Evolutionary conservation across 1,140 invertebrate species (phyloP).

Genomic region (Galleria mellonella): DNA sequence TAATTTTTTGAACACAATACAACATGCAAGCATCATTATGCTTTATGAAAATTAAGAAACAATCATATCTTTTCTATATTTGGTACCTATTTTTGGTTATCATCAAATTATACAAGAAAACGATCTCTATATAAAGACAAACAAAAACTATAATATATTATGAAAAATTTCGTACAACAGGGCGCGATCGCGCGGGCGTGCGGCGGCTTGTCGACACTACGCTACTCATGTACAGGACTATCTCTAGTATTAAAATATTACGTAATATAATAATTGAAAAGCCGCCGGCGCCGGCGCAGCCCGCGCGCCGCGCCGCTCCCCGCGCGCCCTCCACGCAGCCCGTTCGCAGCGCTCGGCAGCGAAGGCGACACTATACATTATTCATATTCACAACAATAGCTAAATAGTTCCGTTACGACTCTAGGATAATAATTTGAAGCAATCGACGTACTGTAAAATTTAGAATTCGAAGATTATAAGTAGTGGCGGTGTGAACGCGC

Average conservation of each 20-base stretch:
- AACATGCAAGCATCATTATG: conserved; percentile 73
- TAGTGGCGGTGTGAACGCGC: conserved; percentile 30
- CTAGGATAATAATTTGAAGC: conserved; percentile 61
- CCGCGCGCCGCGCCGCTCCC: conserved; percentile 9
- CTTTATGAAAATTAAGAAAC: conserved; percentile 72
- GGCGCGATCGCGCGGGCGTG: conserved; percentile 37
- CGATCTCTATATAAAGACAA: conserved; percentile 67
- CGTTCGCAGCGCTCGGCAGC: conserved; percentile 9
- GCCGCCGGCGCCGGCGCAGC: conserved; percentile 12
- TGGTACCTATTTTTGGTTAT: conserved; percentile 74
- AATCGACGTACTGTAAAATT: conserved; percentile 47
- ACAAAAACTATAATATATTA: conserved; percentile 72
- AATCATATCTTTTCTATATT: conserved; percentile 69
- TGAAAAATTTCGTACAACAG: conserved; percentile 68
- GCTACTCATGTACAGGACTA: conserved; percentile 40
- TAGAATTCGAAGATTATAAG: conserved; percentile 54
- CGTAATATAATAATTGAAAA: conserved; percentile 12
- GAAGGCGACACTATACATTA: conserved; percentile 17
- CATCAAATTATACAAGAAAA: conserved; percentile 66
- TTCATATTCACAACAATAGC: conserved; percentile 52
- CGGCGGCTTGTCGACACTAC: conserved; percentile 21
- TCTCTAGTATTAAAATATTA: conserved; percentile 25
- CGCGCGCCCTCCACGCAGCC: conserved; percentile 15
- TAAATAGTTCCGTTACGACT: conserved; percentile 53
- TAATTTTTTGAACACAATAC: conserved; percentile 75